Evolutionary conservation across 1,140 invertebrate species (phyloP).

Genomic region (Daktulosphaira vitifoliae): DNA sequence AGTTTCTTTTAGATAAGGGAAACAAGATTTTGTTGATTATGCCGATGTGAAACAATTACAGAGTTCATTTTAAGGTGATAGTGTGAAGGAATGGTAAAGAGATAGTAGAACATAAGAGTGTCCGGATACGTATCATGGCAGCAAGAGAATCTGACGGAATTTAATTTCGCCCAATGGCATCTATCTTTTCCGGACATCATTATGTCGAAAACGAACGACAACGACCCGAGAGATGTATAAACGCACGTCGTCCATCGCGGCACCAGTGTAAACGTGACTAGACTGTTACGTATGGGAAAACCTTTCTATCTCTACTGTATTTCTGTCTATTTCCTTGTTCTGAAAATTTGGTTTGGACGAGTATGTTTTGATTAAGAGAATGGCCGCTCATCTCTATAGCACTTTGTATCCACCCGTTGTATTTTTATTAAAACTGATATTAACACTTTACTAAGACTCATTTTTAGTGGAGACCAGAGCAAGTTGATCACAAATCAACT

Average conservation of each 20-base stretch:
- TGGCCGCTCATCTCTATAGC: background rate
- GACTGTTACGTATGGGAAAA: constrained; percentile 4
- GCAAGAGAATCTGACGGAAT: constrained; percentile 9
- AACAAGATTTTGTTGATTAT: constrained; percentile 17
- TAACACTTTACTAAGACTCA: no score
- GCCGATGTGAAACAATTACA: background rate
- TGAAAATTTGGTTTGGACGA: background rate
- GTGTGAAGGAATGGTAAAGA: background rate
- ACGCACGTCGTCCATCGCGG: background rate
- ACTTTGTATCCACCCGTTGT: background rate
- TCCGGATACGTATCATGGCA: background rate
- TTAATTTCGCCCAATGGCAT: constrained; percentile 30
- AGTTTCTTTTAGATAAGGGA: no score
- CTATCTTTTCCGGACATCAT: constrained; percentile 31
- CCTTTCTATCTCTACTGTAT: background rate
- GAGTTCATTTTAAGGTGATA: background rate
- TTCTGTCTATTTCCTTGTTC: no score
- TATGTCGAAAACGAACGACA: constrained; percentile 24
- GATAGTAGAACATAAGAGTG: background rate
- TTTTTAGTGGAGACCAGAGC: no score
- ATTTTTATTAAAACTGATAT: background rate
- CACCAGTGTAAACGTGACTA: constrained; percentile 12
- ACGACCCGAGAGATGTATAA: constrained; percentile 24
- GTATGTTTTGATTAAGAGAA: constrained; percentile 24
- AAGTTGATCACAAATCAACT: no score